Conservation (phyloP, 2,797 vertebrate genomes). For the Hippopotamyrus pictus region DNA sequence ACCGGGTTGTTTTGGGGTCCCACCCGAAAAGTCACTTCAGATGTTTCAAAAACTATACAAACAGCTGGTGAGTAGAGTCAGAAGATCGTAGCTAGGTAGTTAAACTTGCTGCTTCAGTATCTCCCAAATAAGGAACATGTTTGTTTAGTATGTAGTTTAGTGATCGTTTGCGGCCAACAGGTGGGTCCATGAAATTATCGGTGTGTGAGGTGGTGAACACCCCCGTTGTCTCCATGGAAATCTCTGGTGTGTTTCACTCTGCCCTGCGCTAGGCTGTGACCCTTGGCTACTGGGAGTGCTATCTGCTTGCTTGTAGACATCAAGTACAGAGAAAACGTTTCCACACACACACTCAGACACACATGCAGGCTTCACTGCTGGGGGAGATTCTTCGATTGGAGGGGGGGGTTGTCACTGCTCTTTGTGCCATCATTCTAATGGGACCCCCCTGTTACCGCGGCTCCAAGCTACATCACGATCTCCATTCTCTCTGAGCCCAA, state of each 20-base stretch:
- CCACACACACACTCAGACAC: constrained; percentile 19
- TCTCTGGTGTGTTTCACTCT: not conserved
- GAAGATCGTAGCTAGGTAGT: not conserved
- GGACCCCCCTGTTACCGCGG: not conserved
- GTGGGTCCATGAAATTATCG: not conserved
- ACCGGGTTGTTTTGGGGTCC: not conserved
- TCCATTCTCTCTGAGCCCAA: not conserved
- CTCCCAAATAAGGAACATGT: not conserved
- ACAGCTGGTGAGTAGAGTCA: not conserved
- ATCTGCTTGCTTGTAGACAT: constrained; percentile 31
- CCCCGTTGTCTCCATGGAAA: not conserved
- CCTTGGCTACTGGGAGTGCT: not conserved
- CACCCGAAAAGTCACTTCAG: not conserved
- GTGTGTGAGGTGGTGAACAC: not conserved
- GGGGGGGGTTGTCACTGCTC: not conserved
- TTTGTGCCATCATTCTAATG: not conserved
- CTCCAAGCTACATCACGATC: not conserved
- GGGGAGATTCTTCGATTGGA: not conserved
- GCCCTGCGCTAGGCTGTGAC: not conserved
- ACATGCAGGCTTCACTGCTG: constrained; percentile 7
- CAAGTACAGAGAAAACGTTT: constrained; percentile 27
- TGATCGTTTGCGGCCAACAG: not conserved
- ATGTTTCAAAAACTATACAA: not conserved
- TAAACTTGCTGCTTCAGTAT: not conserved
- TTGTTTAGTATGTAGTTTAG: not conserved